Conservation (phyloP, 2,113 vertebrate genomes). For the Megaceryle torquata region DNA sequence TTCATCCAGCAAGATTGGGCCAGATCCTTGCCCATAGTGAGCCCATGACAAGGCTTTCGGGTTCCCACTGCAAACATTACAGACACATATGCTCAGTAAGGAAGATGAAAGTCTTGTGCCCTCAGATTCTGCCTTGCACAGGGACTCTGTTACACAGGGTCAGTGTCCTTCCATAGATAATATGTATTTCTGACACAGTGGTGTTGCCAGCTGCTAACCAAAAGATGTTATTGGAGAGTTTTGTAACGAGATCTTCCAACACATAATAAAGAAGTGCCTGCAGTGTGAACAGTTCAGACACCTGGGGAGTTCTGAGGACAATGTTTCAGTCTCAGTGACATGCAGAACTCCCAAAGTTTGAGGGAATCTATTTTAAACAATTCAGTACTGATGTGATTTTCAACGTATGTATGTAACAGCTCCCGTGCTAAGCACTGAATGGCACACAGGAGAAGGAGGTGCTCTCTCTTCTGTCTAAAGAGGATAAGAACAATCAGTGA, state of each 20-base stretch:
- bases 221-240: background rate
- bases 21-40: slow-evolving; percentile 86
- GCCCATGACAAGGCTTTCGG: slow-evolving; percentile 90
- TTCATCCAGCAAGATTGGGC: slow-evolving; percentile 89
- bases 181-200: background rate
- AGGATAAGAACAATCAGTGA: background rate
- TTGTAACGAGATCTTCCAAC: background rate
- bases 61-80: slow-evolving; percentile 73
- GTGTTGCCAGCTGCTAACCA: background rate
- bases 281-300: background rate
- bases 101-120: background rate
- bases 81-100: background rate
- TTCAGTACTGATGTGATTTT: background rate
- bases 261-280: background rate
- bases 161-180: background rate
- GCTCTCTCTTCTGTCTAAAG: background rate
- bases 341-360: background rate
- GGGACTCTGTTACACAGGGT: background rate
- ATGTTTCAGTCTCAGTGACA: background rate
- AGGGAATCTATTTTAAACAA: background rate
- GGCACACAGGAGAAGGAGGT: background rate
- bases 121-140: background rate
- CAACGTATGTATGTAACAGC: background rate
- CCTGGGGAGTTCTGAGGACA: background rate
- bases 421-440: background rate